Base-by-base conservation (phyloP, 2,888 invertebrate species). In the Zeuzera pyrina region DNA sequence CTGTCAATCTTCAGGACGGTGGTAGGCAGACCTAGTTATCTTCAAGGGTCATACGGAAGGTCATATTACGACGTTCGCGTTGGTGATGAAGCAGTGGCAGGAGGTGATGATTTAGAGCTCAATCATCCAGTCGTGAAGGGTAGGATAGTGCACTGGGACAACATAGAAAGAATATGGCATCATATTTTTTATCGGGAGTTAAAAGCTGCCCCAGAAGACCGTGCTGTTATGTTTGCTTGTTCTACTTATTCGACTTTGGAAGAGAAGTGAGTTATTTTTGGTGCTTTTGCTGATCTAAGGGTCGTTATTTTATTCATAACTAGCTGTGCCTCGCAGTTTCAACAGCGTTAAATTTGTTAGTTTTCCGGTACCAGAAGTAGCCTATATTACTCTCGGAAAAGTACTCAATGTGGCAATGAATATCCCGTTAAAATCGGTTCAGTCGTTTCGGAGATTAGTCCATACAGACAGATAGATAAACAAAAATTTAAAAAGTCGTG, bases 81-180 rank as follows among this genome's bases (percentile, higher is more conserved):
- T 12, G 72, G 71, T 2, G 69, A 74, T n/a, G 64, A 63, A 0
- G 69, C 73, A 0, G 28, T 64, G 1, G 41, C 39, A 0, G 49
- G 42, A 10, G 36, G 35, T 0, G 49, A 59, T 4, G 70, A 69
- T 2, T 37, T 67, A 14, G 69, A 73, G 3, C 26, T 77, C 1
- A 49, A 26, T 33, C 42, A 41, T 2, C 79, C 79, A 0, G 56
- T 81, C 0, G 44, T 42, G 2, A 47, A 48, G 0, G 78, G 81
- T 0, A 49, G 43, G 7, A 70, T 79, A 4, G 57, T 57, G 0
- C 63, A 78, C 22, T 81, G 81, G 81, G 76, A 81, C 32, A 62
- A 81, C 27, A 74, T 79, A 64, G 79, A 81, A 44, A 51, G 78
- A 15, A 49, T 79, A 13, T 73, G 78, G 69, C 76, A 79, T 31